A percentile compares a stretch with the other conserved stretches of the same genome.
phyloP scores from a whole-genome alignment of 2,888 invertebrate species.

The Raillietiella orientalis region DNA sequence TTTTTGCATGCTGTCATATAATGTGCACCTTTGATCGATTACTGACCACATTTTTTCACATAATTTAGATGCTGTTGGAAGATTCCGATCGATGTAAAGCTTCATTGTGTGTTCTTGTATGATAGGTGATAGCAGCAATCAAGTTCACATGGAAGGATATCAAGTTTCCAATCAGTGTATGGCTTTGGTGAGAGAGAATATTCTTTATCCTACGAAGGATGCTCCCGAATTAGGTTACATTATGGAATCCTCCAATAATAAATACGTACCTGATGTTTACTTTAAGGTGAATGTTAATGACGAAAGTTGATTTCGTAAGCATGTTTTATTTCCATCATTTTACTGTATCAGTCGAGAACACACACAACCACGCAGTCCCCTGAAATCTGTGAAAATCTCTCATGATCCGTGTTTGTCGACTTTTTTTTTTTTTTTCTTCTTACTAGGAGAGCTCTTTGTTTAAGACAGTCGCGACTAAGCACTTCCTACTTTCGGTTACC shows the following conservation, averaged over 20 bases:
- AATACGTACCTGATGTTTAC: constrained; percentile 96
- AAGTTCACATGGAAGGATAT: constrained; percentile 96
- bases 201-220: constrained; percentile 83
- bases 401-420: too few relatives aligned
- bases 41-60: too few relatives aligned
- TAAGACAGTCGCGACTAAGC: too few relatives aligned
- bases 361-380: not conserved
- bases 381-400: not conserved
- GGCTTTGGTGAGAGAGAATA: constrained; percentile 72
- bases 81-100: too few relatives aligned
- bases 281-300: too few relatives aligned
- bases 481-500: too few relatives aligned
- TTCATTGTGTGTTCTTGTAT: too few relatives aligned
- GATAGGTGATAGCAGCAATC: constrained; percentile 49
- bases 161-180: constrained; percentile 95
- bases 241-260: constrained; percentile 59
- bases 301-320: not conserved
- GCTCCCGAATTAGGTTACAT: constrained; percentile 89
- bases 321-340: not conserved
- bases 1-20: too few relatives aligned
- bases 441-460: too few relatives aligned
- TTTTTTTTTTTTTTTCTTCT: too few relatives aligned
- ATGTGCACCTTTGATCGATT: too few relatives aligned
- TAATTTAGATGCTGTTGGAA: too few relatives aligned
- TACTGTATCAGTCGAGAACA: not conserved